Percentiles rank a stretch among this genome's conserved stretches.
phyloP scores from a whole-genome alignment of 2,888 invertebrate species.

The Eulithis prunata region DNA sequence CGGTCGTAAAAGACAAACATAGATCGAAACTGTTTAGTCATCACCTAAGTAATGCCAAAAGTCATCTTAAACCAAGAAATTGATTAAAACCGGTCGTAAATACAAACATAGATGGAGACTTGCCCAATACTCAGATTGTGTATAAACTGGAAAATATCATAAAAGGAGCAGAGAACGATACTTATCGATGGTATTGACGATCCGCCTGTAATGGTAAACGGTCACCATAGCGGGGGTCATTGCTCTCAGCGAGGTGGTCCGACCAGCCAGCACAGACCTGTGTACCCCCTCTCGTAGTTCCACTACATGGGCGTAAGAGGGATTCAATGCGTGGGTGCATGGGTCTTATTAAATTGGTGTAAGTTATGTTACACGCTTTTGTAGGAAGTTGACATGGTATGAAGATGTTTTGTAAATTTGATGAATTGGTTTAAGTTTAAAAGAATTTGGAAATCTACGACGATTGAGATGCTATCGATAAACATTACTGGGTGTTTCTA shows the following conservation, averaged over 20 bases:
- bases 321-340: conserved; percentile 25
- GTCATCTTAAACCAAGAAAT: background rate
- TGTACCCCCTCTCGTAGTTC: conserved; percentile 17
- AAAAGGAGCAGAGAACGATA: conserved; percentile 41
- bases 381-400: conserved; percentile 42
- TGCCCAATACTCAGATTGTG: conserved; percentile 18
- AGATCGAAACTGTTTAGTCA: conserved; percentile 14
- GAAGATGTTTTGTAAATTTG: conserved; percentile 39
- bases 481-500: too few species aligned
- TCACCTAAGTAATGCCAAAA: conserved; percentile 10
- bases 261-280: conserved; percentile 32
- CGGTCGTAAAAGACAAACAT: conserved; percentile 1
- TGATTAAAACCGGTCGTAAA: conserved; percentile 10
- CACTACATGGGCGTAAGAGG: conserved; percentile 11
- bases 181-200: conserved; percentile 45
- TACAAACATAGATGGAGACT: conserved; percentile 6
- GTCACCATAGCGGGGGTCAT: conserved; percentile 52
- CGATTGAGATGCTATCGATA: background rate
- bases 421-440: conserved; percentile 39
- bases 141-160: conserved; percentile 35
- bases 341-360: conserved; percentile 27
- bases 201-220: conserved; percentile 48
- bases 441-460: conserved; percentile 16
- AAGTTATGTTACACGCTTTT: conserved; percentile 36
- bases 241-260: conserved; percentile 46